Conservation (phyloP, 2,797 vertebrate species). For the Nannoperca obscura region DNA sequence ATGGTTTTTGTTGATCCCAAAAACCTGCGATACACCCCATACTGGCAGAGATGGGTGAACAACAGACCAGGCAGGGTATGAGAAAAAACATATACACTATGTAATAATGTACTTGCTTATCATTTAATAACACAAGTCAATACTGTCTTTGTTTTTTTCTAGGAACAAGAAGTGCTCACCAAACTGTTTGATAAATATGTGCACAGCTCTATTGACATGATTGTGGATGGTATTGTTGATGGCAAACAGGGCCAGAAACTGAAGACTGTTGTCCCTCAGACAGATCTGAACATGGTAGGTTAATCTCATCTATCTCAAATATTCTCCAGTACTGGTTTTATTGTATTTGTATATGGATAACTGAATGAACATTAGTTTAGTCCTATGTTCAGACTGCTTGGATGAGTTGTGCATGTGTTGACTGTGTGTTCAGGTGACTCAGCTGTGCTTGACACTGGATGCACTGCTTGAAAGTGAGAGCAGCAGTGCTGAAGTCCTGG, state of each 20-base stretch:
- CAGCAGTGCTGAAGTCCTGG: slow-evolving; percentile 85
- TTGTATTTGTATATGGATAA: slow-evolving; percentile 5
- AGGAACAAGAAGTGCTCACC: slow-evolving; percentile 85
- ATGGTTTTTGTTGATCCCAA: slow-evolving; percentile 99
- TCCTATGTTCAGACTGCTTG: slow-evolving; percentile 3
- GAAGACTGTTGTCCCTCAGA: slow-evolving; percentile 93
- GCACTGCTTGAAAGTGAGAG: slow-evolving; percentile 83
- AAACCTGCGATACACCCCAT: slow-evolving; percentile 92
- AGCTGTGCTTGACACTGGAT: slow-evolving; percentile 91
- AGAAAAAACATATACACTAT: background rate
- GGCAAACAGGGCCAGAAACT: slow-evolving; percentile 89
- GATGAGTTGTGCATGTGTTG: slow-evolving; percentile 11
- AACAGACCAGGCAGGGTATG: slow-evolving; percentile 86
- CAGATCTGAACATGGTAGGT: slow-evolving; percentile 96
- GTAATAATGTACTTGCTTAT: background rate
- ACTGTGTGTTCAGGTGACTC: slow-evolving; percentile 85
- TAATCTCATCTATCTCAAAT: slow-evolving; percentile 5
- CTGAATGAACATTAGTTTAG: background rate
- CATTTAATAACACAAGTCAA: slow-evolving; percentile 9
- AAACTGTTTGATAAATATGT: slow-evolving; percentile 94
- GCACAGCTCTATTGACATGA: slow-evolving; percentile 90
- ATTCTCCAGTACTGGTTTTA: background rate
- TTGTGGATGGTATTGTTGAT: slow-evolving; percentile 91
- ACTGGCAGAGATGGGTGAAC: slow-evolving; percentile 93
- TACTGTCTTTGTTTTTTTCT: slow-evolving; percentile 15